Evolutionary conservation across 2,113 vertebrate genomes (phyloP), one percentile per base, ranked within the genome.

Genomic region (Colistium nudipinnis): DNA sequence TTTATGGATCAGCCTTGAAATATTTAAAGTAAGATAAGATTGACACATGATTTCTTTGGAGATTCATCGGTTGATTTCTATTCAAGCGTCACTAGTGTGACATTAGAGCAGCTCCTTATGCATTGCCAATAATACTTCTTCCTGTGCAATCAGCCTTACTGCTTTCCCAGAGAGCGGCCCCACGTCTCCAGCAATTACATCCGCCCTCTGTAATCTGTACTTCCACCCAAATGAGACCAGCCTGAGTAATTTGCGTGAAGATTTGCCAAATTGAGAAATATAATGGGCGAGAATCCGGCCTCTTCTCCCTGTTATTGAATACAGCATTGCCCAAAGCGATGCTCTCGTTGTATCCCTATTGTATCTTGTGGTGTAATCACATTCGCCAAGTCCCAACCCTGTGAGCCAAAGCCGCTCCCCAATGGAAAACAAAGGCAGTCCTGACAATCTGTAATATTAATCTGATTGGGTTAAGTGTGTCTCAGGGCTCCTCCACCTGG

Each of bases 361-460:
- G 83, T 90, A 88, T 86, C 59, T 75, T 28, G 71, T 65, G 56
- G 70, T 57, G n/a, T 91, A 93, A 91, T 88, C 67, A 81, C 78
- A 86, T 91, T 84, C 77, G 48, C 39, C 38, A 20, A 70, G 39
- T 84, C 70, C 53, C 53, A 57, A 52, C 22, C 44, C 78, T 41
- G 56, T 48, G 55, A 86, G 56, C 66, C 27, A 38, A 30, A 47
- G 60, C 71, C 51, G 68, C 54, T 66, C 48, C 60, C 70, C 70
- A 82, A 90, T 70, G 75, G 66, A 80, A 90, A 83, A 90, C 84
- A 92, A 86, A 80, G 80, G 63, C 54, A 60, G 80, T 88, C 70
- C 75, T 88, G 86, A 83, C 85, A 87, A 91, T 92, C 87, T 83
- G 88, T 89, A 92, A 89, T 90, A 90, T 92, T 92, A 89, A 92